Evolutionary conservation across 2,888 invertebrate species (phyloP).

Genomic region (Mimachlamys varia): DNA sequence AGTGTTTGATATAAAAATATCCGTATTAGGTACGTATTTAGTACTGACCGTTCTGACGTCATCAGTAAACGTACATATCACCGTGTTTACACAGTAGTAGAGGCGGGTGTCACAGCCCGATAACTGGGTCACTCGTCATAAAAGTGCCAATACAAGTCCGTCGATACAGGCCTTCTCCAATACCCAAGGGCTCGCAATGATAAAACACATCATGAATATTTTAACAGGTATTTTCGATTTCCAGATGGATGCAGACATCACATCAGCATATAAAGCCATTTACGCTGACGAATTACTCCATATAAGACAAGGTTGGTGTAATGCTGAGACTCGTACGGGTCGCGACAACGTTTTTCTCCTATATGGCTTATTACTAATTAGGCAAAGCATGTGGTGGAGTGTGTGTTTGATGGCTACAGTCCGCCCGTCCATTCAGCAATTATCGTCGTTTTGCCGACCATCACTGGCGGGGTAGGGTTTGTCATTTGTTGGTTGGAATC

Average conservation of each 20-base stretch:
- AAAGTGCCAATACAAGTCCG: neutral
- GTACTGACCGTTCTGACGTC: neutral
- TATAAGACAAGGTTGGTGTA: neutral
- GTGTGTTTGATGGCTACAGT: neutral
- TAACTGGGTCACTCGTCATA: constrained; percentile 1
- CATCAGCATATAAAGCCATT: constrained; percentile 27
- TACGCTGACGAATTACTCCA: constrained; percentile 1
- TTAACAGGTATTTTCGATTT: constrained; percentile 40
- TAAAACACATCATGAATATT: constrained; percentile 42
- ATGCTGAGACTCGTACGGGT: neutral
- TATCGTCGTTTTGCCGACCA: neutral
- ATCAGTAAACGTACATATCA: neutral
- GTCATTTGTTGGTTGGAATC: neutral
- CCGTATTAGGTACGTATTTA: too few relatives aligned
- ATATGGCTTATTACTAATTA: constrained; percentile 27
- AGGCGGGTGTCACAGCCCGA: neutral
- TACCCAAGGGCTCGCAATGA: constrained; percentile 36
- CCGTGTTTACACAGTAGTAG: neutral
- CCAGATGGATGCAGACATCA: constrained; percentile 34
- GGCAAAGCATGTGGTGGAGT: neutral
- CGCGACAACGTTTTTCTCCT: neutral
- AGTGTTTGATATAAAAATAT: too few relatives aligned
- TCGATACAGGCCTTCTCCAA: neutral
- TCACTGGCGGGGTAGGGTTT: neutral
- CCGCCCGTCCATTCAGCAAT: neutral